Conservation (phyloP, 2,113 vertebrate genomes). For the Halichoerus grypus region DNA sequence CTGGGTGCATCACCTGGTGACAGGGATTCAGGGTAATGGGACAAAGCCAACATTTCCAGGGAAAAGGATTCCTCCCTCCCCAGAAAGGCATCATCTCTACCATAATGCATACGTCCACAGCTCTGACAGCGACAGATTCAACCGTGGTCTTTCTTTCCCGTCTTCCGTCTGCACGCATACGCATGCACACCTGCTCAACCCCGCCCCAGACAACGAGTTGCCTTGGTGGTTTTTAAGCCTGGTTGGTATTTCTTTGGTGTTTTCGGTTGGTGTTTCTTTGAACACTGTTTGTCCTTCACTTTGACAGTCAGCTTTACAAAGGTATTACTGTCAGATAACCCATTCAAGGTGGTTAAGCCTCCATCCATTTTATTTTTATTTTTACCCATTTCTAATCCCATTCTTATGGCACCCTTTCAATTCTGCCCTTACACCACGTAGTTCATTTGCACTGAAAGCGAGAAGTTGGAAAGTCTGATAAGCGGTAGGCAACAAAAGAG, state of each 20-base stretch:
- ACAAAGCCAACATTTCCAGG: slow-evolving; percentile 70
- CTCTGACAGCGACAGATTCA: slow-evolving; percentile 86
- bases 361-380: slow-evolving; percentile 68
- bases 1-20: slow-evolving; percentile 68
- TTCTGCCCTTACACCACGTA: slow-evolving; percentile 71
- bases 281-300: slow-evolving; percentile 82
- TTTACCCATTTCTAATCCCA: slow-evolving; percentile 76
- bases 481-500: not conserved
- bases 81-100: slow-evolving; percentile 59
- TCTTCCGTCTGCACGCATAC: slow-evolving; percentile 64
- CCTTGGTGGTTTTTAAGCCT: slow-evolving; percentile 72
- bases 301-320: slow-evolving; percentile 83
- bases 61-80: slow-evolving; percentile 64
- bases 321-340: slow-evolving; percentile 79
- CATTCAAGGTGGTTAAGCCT: slow-evolving; percentile 80
- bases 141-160: slow-evolving; percentile 75
- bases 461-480: slow-evolving; percentile 79
- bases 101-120: slow-evolving; percentile 75
- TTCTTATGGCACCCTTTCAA: slow-evolving; percentile 68
- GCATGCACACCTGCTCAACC: slow-evolving; percentile 17
- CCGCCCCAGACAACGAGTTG: slow-evolving; percentile 69
- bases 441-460: slow-evolving; percentile 72
- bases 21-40: slow-evolving; percentile 59
- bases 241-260: slow-evolving; percentile 67
- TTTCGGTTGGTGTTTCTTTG: slow-evolving; percentile 71